These are phyloP conservation scores for Vespertilio murinus DNA, from an alignment of 2,797 vertebrate genomes.

Conservation along the genomic window DNA sequence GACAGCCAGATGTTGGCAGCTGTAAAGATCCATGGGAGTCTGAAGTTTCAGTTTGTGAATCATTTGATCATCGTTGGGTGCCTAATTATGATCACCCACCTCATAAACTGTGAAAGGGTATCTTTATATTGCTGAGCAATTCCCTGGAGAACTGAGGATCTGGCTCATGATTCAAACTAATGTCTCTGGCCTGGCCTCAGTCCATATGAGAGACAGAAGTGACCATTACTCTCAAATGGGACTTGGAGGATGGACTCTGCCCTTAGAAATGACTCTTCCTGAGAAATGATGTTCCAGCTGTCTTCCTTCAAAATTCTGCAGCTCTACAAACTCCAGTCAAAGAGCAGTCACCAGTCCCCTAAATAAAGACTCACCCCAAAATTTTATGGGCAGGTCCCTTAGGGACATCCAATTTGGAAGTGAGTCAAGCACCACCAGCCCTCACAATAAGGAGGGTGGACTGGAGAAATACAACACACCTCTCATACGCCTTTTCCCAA, in stretches of 20 bases:
- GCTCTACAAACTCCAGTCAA: not conserved
- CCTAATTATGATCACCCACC: not conserved
- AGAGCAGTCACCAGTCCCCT: not conserved
- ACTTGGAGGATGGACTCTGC: not conserved
- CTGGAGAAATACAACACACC: not conserved
- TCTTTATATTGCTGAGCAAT: not conserved
- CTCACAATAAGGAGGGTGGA: not conserved
- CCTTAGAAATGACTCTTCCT: not conserved
- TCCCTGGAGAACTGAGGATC: not conserved
- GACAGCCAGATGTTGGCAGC: not conserved
- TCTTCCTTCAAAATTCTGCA: not conserved
- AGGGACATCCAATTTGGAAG: not conserved
- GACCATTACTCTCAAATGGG: not conserved
- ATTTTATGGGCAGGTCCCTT: not conserved
- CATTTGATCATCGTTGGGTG: not conserved
- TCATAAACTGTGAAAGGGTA: not conserved
- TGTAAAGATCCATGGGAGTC: not conserved
- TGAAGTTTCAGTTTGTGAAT: not conserved
- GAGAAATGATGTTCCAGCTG: not conserved
- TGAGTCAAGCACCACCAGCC: conserved; percentile 41
- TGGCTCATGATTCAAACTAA: not conserved
- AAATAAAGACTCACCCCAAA: not conserved
- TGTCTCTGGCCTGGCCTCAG: not conserved
- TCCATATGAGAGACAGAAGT: not conserved
- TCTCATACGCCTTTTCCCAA: not conserved